phyloP scores from a whole-genome alignment of 2,113 vertebrate species.

The Mus musculus region DNA sequence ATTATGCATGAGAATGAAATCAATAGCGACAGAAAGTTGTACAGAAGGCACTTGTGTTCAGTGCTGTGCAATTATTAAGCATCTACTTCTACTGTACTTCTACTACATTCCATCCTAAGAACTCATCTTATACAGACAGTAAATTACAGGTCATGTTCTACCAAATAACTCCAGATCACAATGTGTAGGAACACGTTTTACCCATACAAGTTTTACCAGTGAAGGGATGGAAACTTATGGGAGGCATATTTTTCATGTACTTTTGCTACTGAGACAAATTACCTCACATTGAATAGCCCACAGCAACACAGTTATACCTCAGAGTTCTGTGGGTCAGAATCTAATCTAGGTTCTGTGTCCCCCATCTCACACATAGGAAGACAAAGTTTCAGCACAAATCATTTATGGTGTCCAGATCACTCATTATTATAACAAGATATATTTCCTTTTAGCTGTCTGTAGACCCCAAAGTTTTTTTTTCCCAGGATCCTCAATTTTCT shows the following conservation, averaged over 20 bases:
- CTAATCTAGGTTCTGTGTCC: not conserved
- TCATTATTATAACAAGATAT: not conserved
- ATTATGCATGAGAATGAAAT: not conserved
- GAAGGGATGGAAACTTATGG: not conserved
- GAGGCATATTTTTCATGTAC: not conserved
- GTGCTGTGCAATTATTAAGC: not conserved
- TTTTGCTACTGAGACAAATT: not conserved
- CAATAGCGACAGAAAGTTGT: not conserved
- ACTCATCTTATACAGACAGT: not conserved
- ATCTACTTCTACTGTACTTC: not conserved
- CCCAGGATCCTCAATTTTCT: not conserved
- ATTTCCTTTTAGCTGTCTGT: not conserved
- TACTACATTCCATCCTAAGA: not conserved
- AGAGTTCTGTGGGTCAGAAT: not conserved
- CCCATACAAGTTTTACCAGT: not conserved
- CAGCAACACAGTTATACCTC: not conserved
- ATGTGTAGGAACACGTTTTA: not conserved
- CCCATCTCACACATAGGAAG: not conserved
- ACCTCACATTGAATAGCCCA: not conserved
- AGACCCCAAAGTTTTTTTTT: accelerated
- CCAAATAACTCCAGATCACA: not conserved
- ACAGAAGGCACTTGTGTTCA: not conserved
- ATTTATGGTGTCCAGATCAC: not conserved
- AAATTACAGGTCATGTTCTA: not conserved
- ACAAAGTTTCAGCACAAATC: not conserved